A percentile compares a stretch with the other conserved stretches of the same genome.
These are phyloP conservation scores for Pseudochaenichthys georgianus DNA, from an alignment of 2,797 vertebrate species.

Conservation along the genomic window DNA sequence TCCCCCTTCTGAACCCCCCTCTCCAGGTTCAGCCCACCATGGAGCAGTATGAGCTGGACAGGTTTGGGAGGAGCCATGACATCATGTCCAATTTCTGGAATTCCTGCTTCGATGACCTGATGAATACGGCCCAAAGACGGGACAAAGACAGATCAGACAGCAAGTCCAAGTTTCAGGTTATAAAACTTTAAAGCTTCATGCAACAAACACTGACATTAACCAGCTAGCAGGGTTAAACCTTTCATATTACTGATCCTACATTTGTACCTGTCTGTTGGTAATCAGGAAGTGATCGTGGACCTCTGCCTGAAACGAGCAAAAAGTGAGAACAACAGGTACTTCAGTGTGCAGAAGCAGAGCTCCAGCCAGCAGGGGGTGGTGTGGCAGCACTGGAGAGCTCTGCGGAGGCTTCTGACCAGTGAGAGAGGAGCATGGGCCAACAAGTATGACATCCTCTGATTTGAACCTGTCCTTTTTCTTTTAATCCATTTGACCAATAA, in stretches of 20 bases:
- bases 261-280: slow-evolving; percentile 22
- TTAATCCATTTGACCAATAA: not conserved
- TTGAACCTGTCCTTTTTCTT: not conserved
- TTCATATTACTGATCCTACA: not conserved
- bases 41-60: slow-evolving; percentile 95
- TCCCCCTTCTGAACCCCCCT: not conserved
- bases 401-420: slow-evolving; percentile 89
- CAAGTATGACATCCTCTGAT: slow-evolving; percentile 72
- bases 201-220: not conserved
- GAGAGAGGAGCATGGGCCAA: slow-evolving; percentile 93
- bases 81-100: slow-evolving; percentile 99
- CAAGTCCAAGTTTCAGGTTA: slow-evolving; percentile 91
- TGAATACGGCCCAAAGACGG: slow-evolving; percentile 89
- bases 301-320: slow-evolving; percentile 85
- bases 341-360: slow-evolving; percentile 87
- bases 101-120: slow-evolving; percentile 94
- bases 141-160: slow-evolving; percentile 88
- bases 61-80: slow-evolving; percentile 93
- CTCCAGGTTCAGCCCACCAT: slow-evolving; percentile 93
- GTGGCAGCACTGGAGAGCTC: slow-evolving; percentile 91
- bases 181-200: not conserved
- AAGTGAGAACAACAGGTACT: slow-evolving; percentile 87
- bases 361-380: slow-evolving; percentile 89
- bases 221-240: not conserved
- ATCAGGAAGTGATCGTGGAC: slow-evolving; percentile 91